Evolutionary conservation across 53 echinoderm and acorn worm species (phyloP).

Genomic region (Echinometra lucunter): DNA sequence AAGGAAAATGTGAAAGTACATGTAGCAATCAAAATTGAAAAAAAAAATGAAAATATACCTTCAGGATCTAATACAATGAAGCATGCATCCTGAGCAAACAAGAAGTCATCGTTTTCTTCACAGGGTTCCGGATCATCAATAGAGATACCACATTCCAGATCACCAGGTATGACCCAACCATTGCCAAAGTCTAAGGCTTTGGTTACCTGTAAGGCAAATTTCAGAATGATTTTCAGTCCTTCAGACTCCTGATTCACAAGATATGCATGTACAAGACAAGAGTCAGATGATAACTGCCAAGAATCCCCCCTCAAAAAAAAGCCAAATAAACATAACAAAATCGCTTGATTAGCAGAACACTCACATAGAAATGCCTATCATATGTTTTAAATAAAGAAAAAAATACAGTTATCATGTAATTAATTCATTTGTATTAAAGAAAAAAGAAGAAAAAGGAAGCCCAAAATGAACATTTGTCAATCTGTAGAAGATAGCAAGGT

Average conservation of each 20-base stretch:
- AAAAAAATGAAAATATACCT: slow-evolving; percentile 64
- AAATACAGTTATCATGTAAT: no score
- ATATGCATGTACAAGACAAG: background rate
- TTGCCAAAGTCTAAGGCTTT: slow-evolving; percentile 82
- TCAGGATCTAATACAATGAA: slow-evolving; percentile 70
- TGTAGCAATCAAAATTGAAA: background rate
- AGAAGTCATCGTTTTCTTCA: slow-evolving; percentile 51
- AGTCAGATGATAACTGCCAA: background rate
- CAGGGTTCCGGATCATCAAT: slow-evolving; percentile 56
- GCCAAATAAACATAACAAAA: no score
- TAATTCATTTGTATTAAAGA: no score
- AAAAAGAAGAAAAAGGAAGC: background rate
- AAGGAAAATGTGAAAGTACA: no score
- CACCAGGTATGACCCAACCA: slow-evolving; percentile 72
- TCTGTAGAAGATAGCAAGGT: no score
- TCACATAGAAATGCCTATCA: no score
- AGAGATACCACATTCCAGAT: slow-evolving; percentile 38
- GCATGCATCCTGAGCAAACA: slow-evolving; percentile 76
- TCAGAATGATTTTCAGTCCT: background rate
- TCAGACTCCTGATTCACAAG: background rate
- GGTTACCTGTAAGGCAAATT: slow-evolving; percentile 59
- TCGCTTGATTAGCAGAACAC: no score
- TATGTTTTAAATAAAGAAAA: no score
- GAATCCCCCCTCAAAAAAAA: no score
- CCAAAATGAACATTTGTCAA: background rate